Evolutionary conservation across 1,140 invertebrate genomes (phyloP).

Genomic region (Cyclargus thomasi): DNA sequence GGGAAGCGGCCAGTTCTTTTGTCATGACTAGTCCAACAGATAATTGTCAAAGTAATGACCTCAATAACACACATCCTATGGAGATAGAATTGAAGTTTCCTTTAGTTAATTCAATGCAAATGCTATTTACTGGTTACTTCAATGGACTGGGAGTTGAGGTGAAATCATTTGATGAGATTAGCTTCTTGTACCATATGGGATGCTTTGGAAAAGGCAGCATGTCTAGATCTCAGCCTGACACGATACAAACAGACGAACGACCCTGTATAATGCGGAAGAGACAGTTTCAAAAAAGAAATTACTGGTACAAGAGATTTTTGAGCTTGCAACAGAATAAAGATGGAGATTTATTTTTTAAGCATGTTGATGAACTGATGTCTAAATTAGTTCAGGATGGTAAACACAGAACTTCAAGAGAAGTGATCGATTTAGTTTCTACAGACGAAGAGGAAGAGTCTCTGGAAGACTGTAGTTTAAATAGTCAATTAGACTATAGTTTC

Average conservation of each 20-base stretch:
- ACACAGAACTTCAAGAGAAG: conserved; percentile 40
- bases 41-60: conserved; percentile 53
- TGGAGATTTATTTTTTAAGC: conserved; percentile 50
- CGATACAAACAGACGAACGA: conserved; percentile 53
- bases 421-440: conserved; percentile 58
- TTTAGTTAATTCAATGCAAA: conserved; percentile 57
- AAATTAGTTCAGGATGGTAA: conserved; percentile 49
- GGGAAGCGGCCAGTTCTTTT: conserved; percentile 65
- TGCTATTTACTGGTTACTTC: conserved; percentile 77
- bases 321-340: conserved; percentile 40
- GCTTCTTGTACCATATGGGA: conserved; percentile 80
- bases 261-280: conserved; percentile 74
- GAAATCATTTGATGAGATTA: conserved; percentile 76
- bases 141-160: conserved; percentile 81
- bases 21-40: conserved; percentile 57
- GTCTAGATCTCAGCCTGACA: conserved; percentile 77
- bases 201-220: conserved; percentile 84
- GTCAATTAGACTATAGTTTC: conserved; percentile 29
- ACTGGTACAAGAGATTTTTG: conserved; percentile 75
- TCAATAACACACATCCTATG: conserved; percentile 47
- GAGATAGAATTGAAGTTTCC: conserved; percentile 50
- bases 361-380: conserved; percentile 40
- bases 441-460: conserved; percentile 44
- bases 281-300: conserved; percentile 75
- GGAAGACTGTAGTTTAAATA: conserved; percentile 26